Base-by-base conservation (phyloP, 1,140 invertebrate genomes). In the Olivierus martensii region DNA sequence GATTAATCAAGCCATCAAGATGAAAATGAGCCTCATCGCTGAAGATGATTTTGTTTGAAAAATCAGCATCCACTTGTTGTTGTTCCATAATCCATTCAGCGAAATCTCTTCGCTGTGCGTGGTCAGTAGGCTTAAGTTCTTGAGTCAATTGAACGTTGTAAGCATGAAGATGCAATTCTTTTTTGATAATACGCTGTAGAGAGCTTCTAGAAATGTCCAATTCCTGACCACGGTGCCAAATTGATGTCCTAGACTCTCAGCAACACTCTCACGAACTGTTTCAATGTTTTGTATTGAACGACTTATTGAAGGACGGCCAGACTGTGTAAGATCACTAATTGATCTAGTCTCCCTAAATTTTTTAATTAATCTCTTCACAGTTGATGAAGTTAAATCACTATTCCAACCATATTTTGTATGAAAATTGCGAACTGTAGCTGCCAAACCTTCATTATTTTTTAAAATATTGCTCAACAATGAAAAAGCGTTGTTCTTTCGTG, bases 311-410 rank as follows among this genome's bases (percentile, higher is more conserved):
- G 37, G 34, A 46, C 18, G 36, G 22, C 22, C 54, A 43, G n/a
- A 36, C 38, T 52, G 54, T 52, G 53, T 47, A 52, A 37, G 2
- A 51, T 56, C 51, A 17, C 41, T 39, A 52, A 52, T 43, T 56
- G 45, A 56, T 56, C 42, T 49, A 56, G 51, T 52, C 22, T 56
- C 47, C 38, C 28, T 47, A n/a, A 52, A 56, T n/a, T 45, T 46
- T 56, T 51, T 45, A 5, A 45, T 28, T 28, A 28, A 51, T 17
- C 38, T 46, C n/a, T 52, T 52, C 22, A 45, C 51, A 17, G 53
- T 52, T 41, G 48, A 49, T 35, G 36, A 54, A 54, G 47, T 52
- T 55, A 55, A 55, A 52, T 14, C 51, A 28, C 42, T 45, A 45
- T 55, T 36, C 21, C 35, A 15, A 53, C 46, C 34, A 50, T 50